Conservation (phyloP, 2,113 vertebrate species). For the Grantiella picta region DNA sequence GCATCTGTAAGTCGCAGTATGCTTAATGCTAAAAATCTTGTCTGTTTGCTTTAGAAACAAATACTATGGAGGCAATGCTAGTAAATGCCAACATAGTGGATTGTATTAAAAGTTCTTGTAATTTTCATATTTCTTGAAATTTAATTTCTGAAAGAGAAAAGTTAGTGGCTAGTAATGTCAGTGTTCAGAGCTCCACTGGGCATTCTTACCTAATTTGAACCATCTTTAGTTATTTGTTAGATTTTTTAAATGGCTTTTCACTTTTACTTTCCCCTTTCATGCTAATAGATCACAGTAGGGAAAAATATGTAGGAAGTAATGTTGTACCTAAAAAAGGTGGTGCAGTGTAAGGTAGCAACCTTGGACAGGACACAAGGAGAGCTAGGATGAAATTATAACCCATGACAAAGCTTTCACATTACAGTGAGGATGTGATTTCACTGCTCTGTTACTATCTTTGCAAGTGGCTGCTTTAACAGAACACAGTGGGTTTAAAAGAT, state of each 20-base stretch:
- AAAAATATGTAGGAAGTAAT: background rate
- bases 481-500: background rate
- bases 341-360: background rate
- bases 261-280: background rate
- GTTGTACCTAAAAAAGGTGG: background rate
- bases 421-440: background rate
- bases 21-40: background rate
- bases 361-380: background rate
- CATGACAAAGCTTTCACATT: background rate
- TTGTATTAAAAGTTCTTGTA: background rate
- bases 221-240: background rate
- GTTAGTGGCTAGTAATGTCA: background rate
- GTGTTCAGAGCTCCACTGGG: background rate
- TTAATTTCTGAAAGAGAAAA: background rate
- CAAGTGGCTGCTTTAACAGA: background rate
- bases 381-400: background rate
- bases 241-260: background rate
- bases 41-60: background rate
- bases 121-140: background rate
- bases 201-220: background rate
- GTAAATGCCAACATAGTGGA: background rate
- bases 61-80: background rate
- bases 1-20: background rate
- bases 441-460: background rate
- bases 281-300: background rate